Conservation (phyloP, 2,888 invertebrate species). For the Drosophila paramelanica region DNA sequence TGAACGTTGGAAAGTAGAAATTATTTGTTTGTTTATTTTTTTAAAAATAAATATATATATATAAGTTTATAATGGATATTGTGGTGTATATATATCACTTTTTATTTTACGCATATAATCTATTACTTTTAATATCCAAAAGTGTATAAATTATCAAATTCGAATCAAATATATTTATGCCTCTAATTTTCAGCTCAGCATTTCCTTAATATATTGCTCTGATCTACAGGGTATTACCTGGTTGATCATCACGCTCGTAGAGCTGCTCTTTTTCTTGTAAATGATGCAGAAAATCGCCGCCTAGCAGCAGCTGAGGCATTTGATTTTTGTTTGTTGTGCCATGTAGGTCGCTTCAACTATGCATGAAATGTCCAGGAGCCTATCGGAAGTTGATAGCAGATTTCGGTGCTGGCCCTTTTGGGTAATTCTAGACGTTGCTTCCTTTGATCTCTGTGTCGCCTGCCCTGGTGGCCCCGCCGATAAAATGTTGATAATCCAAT, state of each 20-base stretch:
- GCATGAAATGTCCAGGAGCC: constrained; percentile 65
- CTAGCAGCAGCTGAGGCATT: constrained; percentile 57
- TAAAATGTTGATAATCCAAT: constrained; percentile 71
- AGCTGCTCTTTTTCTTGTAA: constrained; percentile 31
- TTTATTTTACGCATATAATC: too few species aligned
- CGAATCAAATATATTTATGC: too few species aligned
- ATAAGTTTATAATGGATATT: too few species aligned
- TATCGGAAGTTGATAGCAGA: constrained; percentile 71
- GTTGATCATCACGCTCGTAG: not conserved
- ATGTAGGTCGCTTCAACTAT: constrained; percentile 65
- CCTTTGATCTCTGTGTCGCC: constrained; percentile 60
- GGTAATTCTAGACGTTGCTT: constrained; percentile 67
- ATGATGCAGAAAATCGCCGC: constrained; percentile 77
- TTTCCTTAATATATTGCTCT: too few species aligned
- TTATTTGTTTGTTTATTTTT: too few species aligned
- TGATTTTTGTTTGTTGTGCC: constrained; percentile 74
- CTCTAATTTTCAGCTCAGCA: too few species aligned
- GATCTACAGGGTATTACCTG: constrained; percentile 30
- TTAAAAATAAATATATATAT: too few species aligned
- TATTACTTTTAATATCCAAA: too few species aligned
- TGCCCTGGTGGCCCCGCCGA: constrained; percentile 39
- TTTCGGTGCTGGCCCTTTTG: constrained; percentile 28
- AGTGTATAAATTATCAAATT: too few species aligned
- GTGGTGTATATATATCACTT: too few species aligned
- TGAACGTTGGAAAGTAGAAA: too few species aligned